These are phyloP conservation scores for Mobula hypostoma DNA, from an alignment of 2,113 vertebrate species.

Conservation along the genomic window DNA sequence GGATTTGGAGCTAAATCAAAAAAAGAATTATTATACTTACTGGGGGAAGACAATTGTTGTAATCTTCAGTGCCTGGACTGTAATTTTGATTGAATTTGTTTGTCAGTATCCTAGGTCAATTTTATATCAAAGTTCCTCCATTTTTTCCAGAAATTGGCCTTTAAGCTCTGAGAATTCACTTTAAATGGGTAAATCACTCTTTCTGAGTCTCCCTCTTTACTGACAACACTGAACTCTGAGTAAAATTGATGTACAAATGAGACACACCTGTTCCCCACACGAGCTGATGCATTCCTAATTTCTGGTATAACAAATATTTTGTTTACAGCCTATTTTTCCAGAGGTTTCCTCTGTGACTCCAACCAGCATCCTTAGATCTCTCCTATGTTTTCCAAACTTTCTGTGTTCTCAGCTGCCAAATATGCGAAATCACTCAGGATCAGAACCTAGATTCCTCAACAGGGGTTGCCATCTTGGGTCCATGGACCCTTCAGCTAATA, in stretches of 20 bases:
- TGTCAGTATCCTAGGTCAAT: not conserved
- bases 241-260: not conserved
- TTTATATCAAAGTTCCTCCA: not conserved
- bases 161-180: not conserved
- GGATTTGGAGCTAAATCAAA: not conserved
- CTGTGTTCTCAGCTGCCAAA: not conserved
- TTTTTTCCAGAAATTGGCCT: not conserved
- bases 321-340: not conserved
- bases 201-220: not conserved
- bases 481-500: too few relatives aligned
- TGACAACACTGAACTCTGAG: not conserved
- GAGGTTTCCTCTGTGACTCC: not conserved
- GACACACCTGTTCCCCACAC: not conserved
- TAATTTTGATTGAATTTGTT: not conserved
- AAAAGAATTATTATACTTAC: not conserved
- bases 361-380: too few relatives aligned
- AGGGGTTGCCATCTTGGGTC: too few relatives aligned
- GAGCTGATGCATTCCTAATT: not conserved
- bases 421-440: not conserved
- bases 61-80: not conserved
- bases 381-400: not conserved
- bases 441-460: not conserved
- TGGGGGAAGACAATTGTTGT: not conserved
- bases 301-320: not conserved
- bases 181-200: not conserved